Evolutionary conservation across 2,888 invertebrate genomes (phyloP), one percentile per base, ranked within the genome.

Genomic region (Eupsilia transversa): DNA sequence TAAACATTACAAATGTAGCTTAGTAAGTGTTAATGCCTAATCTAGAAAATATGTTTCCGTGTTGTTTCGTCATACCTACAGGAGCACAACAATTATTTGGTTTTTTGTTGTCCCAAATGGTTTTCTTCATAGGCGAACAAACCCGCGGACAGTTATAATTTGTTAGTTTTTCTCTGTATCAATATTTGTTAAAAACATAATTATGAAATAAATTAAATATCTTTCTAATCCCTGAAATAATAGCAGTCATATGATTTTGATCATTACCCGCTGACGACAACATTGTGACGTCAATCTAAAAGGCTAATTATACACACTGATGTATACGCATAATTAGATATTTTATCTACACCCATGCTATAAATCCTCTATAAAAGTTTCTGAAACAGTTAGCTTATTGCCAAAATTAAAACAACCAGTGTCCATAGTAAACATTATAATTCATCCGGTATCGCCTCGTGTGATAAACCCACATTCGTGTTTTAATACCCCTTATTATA

Each of bases 241-340:
- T 69, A 73, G 17, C 20, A 80, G 82, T 83, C 83, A 83, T 79
- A 59, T 83, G 83, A 83, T 74, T 79, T 60, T 10, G 56, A 64
- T 77, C 67, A n/a, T 14, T 59, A 52, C 69, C 4, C 12, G 54
- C 56, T 46, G 49, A 67, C 63, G 60, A 70, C 43, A 74, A 70
- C 30, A 60, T 30, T 20, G 38, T 81, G 78, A 84, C 83, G 83
- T 84, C 72, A 72, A 57, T 35, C 33, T 41, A 23, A 49, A 61
- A 59, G 6, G 3, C 23, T 52, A 43, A 61, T 52, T 79, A 35
- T 49, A 49, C n/a, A 77, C n/a, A 65, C 17, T 35, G 23, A 4
- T 46, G 33, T 52, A 35, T 20, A n/a, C n/a, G 30, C 65, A 23
- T 46, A 23, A 49, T 30, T 68, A 38, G n/a, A 56, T 35, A 6